Evolutionary conservation across 2,797 vertebrate genomes (phyloP), one percentile per base, ranked within the genome.

Genomic region (Nannoperca obscura): DNA sequence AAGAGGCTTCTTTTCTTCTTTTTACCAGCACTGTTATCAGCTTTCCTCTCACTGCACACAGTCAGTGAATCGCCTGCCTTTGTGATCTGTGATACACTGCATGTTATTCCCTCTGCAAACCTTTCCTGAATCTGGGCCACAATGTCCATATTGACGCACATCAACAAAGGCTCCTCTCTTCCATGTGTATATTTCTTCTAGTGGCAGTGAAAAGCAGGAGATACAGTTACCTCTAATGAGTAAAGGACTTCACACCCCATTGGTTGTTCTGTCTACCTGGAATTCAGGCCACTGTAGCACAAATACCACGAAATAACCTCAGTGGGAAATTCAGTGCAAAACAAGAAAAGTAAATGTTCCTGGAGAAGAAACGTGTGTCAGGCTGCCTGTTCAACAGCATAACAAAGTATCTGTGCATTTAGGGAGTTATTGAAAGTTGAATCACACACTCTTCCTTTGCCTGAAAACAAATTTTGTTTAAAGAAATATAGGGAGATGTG

Each of bases 151-250:
- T 38, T 70, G 80, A 83, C 60, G 59, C 74, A 68, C 7, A 22
- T 4, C 59, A 71, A 89, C 89, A 90, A 92, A 88, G 87, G 53
- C 76, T 57, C 66, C 83, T 86, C 78, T 89, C 82, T 88, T 83
- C 77, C 22, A 4, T 61, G 86, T 83, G 77, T 72, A 71, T 82
- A 53, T 77, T 81, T 80, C 78, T 74, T 74, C 68, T 57, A 15
- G 74, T 19, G 50, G 85, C 71, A 24, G 70, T 70, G 81, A 85
- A 89, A 90, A 85, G 80, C 83, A 58, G 82, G 53, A 86, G 88
- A 82, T 94, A 52, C 32, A 42, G 87, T 92, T 92, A 84, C 89
- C 32, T 66, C 76, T 86, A 92, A 90, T 82, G 82, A 91, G 86
- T 66, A 80, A 57, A 64, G 44, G 42, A 74, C 86, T 88, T 92